Base-by-base conservation (phyloP, 2,888 invertebrate species). In the Mimas tiliae region DNA sequence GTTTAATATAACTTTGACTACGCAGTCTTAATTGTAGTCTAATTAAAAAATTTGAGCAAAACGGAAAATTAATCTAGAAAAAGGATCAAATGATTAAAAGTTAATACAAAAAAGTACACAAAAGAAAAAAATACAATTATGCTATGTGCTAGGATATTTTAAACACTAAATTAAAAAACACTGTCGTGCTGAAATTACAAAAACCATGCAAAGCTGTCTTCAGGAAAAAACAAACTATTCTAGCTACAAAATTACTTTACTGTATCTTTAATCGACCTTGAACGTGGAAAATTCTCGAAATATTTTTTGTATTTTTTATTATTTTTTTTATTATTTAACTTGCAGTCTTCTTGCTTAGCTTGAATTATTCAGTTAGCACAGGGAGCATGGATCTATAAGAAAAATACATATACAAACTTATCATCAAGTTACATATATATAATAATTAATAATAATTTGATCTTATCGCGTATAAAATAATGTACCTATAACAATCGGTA, bases 301-400 rank as follows among this genome's bases (percentile, higher is more conserved):
- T 69, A 70, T 79, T 79, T 82, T 84, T 75, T 69, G 65, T 63
- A 42, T 72, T 75, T 73, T 75, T 80, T 80, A 82, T 77, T 78
- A 50, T 69, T 74, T 76, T 79, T 74, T 79, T 69, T 77, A 64
- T 69, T 68, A 76, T 74, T 86, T 86, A 86, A 85, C 88, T 89
- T 88, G 92, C 93, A 93, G 93, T 92, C 93, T 92, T 93, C 91
- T 88, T 74, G 81, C 82, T 88, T 90, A 90, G 86, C 92, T 91
- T 87, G 94, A 88, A 94, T 95, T 58, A 96, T 95, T 96, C 96
- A 93, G 95, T 96, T 95, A 96, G 94, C 90, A 96, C 96, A 84
- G 96, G 96, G 94, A 96, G 96, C 95, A 96, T 96, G 93, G 96
- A 96, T 95, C 96, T 95, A 95, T 90, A 94, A 94, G 55, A 47